Base-by-base conservation (phyloP, 2,113 vertebrate species). In the Pipra filicauda region DNA sequence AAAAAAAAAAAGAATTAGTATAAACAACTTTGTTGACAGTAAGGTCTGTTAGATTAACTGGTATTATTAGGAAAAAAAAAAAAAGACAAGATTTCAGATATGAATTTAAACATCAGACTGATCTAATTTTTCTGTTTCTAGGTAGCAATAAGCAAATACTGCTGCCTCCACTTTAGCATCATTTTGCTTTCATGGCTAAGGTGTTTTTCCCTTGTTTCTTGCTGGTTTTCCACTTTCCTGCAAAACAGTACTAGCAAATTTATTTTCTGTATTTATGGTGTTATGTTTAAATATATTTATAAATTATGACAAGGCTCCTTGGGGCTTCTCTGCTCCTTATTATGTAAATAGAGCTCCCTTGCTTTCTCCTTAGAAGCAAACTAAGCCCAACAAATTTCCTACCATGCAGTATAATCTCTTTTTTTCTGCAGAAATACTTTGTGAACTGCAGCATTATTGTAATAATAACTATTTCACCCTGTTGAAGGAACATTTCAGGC, bases 261-360 rank as follows among this genome's bases (percentile, higher is more conserved):
- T 21, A 9, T 69, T 65, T 77, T 54, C 58, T 83, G 0, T 62
- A 48, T 90, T 93, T 49, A 30, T 51, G 16, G 15, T 70, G 9
- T 46, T 90, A 65, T 30, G 31, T 93, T 93, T 73, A 80, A 94
- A 80, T 79, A 21, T 62, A 71, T 91, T 93, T 93, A 35, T 46
- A 92, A 43, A 46, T 86, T 67, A 30, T 62, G 59, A 83, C 74
- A 75, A 83, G 49, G 18, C 54, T 94, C n/a, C 71, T 59, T 62
- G 41, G 49, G 31, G 43, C 55, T 65, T 58, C 48, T 66, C 28
- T 77, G 44, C 15, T 86, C n/a, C 51, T 70, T 73, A 19, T 57
- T 83, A 62, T 54, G 72, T 80, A 94, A 80, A 90, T 76, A 70
- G 3, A 66, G 6, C 26, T 93, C n/a, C 15, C 28, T 69, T 66